phyloP scores from a whole-genome alignment of 2,888 invertebrate genomes.

The Sepioteuthis lessoniana region DNA sequence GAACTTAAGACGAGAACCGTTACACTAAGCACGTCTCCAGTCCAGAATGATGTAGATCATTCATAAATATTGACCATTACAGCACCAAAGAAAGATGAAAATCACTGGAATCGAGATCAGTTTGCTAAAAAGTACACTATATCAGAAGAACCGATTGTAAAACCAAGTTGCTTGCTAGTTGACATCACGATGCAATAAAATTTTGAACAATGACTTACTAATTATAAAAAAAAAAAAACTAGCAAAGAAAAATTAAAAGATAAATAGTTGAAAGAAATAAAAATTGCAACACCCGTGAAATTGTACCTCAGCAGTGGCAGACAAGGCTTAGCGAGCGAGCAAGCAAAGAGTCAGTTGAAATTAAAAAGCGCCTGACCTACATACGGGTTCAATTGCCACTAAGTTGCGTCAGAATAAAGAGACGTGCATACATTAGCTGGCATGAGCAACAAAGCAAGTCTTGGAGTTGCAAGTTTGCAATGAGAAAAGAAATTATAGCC shows the following conservation, averaged over 20 bases:
- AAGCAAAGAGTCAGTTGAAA: neutral
- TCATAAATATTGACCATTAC: too few species aligned
- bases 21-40: too few species aligned
- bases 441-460: neutral
- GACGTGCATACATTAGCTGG: constrained; percentile 2
- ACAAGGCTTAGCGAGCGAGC: neutral
- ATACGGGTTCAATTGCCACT: neutral
- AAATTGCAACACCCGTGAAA: neutral
- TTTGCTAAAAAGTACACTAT: too few species aligned
- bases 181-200: too few species aligned
- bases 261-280: neutral
- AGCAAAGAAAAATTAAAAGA: neutral
- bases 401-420: neutral
- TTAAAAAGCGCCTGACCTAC: neutral
- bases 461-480: neutral
- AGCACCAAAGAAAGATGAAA: too few species aligned
- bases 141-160: too few species aligned
- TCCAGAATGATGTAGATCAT: too few species aligned
- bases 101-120: too few species aligned
- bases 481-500: neutral
- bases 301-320: neutral
- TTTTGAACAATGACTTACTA: too few species aligned
- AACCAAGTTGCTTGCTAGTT: too few species aligned
- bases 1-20: too few species aligned
- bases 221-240: too few species aligned